Base-by-base conservation (phyloP, 1,140 invertebrate species). In the Neodiprion lecontei region DNA sequence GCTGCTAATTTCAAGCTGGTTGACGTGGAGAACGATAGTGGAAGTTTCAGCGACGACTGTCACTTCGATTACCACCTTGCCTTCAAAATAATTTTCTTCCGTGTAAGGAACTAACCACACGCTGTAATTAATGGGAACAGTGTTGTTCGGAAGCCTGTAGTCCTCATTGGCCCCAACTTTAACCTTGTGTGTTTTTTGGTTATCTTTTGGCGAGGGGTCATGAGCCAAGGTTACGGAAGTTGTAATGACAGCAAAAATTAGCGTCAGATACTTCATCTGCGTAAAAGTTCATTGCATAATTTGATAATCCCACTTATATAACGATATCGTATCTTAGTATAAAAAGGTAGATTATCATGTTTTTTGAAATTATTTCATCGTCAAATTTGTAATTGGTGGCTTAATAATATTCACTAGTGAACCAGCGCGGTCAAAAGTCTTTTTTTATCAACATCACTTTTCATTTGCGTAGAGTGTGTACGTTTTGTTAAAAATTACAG, bases 71-170 rank as follows among this genome's bases (percentile, higher is more conserved):
- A 83, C 86, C 1, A 93, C 92, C 48, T 85, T 85, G 40, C 93
- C 93, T 65, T 76, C 84, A 83, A 93, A 94, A 5, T 79, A 82
- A 28, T 85, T 88, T 48, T 86, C 82, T 72, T 89, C 86, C 12
- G 94, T 88, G 75, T 93, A 88, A 1, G 92, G 90, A 80, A 89
- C 89, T 0, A 95, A 88, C 47, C 88, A 88, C 11, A 95, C 86
- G 53, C 93, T 90, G 81, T 95, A 95, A 79, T 91, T 89, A 14
- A 90, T 80, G 0, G 94, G 94, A 17, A 85, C 78, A 0, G 91
- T 89, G 50, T 89, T 80, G 4, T 78, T 83, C 0, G 93, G 91
- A 8, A 96, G 88, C 1, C 92, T 89, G 75, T 92, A 89, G 9
- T 78, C 65, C n/a, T 61, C 53, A 61, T 61, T 17, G n/a, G 5